These are phyloP conservation scores for Crocuta crocuta DNA, from an alignment of 2,113 vertebrate species.

Conservation along the genomic window DNA sequence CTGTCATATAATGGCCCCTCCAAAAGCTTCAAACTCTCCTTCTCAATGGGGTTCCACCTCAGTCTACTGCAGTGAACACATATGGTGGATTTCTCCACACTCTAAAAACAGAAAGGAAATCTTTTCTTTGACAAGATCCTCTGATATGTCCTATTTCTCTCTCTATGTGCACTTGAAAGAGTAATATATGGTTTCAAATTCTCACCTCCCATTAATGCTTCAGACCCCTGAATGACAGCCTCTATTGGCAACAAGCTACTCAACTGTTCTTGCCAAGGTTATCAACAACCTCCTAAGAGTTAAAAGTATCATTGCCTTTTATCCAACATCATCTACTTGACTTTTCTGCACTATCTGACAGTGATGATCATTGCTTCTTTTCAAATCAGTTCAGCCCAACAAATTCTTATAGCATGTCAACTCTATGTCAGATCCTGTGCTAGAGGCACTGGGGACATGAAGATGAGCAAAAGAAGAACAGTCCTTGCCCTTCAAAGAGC, in stretches of 20 bases:
- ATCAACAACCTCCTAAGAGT: neutral
- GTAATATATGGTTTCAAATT: neutral
- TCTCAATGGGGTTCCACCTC: neutral
- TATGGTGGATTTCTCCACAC: neutral
- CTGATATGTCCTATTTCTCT: neutral
- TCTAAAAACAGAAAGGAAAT: slow-evolving; percentile 6
- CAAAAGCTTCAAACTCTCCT: neutral
- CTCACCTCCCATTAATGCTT: neutral
- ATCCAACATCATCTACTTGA: neutral
- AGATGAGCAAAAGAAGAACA: neutral
- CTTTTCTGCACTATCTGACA: neutral
- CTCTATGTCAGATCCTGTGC: neutral
- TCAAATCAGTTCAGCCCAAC: neutral
- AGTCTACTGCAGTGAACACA: neutral
- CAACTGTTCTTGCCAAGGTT: neutral
- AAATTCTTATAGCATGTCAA: neutral
- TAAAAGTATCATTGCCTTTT: neutral
- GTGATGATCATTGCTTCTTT: neutral
- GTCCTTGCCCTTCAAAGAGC: neutral
- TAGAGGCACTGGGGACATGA: neutral
- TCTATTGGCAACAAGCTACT: neutral
- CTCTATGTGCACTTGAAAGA: neutral
- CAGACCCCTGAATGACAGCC: neutral
- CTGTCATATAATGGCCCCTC: neutral
- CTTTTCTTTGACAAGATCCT: neutral